Evolutionary conservation across 2,888 invertebrate genomes (phyloP).

Genomic region (Acronicta alni): DNA sequence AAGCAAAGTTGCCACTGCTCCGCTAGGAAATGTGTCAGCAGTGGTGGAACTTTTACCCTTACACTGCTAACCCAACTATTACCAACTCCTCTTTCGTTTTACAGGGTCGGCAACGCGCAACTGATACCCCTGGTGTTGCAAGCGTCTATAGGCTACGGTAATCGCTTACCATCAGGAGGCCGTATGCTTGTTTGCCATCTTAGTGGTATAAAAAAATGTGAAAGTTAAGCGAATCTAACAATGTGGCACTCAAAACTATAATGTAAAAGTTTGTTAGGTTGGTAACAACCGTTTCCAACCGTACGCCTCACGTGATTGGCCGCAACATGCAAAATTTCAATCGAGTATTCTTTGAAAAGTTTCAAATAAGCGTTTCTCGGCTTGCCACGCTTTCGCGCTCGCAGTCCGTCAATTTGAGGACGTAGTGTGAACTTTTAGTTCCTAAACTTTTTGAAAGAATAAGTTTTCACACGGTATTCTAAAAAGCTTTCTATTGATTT

Average conservation of each 20-base stretch:
- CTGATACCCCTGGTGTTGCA: no score
- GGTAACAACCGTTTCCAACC: constrained; percentile 21
- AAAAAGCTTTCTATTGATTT: constrained; percentile 42
- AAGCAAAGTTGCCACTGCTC: no score
- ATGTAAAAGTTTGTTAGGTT: neutral
- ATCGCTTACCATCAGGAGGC: no score
- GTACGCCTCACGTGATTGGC: constrained; percentile 20
- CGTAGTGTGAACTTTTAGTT: constrained; percentile 52
- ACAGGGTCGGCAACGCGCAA: no score
- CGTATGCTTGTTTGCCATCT: no score
- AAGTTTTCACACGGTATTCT: constrained; percentile 46
- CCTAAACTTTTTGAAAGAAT: constrained; percentile 46
- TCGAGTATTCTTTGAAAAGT: constrained; percentile 46
- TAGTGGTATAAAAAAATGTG: no score
- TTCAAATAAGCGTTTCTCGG: constrained; percentile 52
- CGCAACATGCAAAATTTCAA: constrained; percentile 42
- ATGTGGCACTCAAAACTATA: neutral
- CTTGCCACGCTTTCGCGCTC: constrained; percentile 46
- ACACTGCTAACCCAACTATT: no score
- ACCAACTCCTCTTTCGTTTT: no score
- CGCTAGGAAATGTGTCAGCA: no score
- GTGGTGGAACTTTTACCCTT: no score
- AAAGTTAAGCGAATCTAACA: neutral
- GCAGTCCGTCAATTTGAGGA: constrained; percentile 54
- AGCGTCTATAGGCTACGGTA: no score